Conservation (phyloP, 2,113 vertebrate genomes). For the Mandrillus leucophaeus region DNA sequence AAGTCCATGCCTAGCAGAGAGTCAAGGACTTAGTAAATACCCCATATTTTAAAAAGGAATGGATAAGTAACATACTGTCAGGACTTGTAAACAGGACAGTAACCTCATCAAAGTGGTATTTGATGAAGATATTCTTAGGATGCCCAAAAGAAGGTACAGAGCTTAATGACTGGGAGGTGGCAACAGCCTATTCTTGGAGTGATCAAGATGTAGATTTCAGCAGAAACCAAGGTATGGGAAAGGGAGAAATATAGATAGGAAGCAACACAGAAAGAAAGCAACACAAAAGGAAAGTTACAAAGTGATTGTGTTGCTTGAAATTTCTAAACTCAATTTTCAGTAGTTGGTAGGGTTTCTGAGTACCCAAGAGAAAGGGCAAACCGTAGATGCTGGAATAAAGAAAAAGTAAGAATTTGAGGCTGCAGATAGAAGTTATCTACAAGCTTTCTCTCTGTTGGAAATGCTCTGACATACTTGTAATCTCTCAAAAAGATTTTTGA, state of each 20-base stretch:
- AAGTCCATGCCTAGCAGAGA: background rate
- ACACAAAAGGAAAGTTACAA: background rate
- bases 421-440: background rate
- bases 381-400: background rate
- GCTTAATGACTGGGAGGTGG: background rate
- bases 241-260: background rate
- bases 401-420: background rate
- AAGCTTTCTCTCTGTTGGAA: background rate
- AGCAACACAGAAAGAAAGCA: background rate
- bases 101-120: background rate
- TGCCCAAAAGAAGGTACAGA: background rate
- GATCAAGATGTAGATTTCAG: background rate
- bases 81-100: background rate
- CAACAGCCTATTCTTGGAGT: background rate
- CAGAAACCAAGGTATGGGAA: background rate
- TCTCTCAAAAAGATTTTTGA: conserved; percentile 41
- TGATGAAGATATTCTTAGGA: background rate
- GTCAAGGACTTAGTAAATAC: background rate
- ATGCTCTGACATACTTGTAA: background rate
- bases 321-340: background rate
- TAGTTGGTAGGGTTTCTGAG: background rate
- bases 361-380: background rate
- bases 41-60: background rate
- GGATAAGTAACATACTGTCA: background rate
- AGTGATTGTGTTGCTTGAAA: background rate